Evolutionary conservation across 2,888 invertebrate species (phyloP).

Genomic region (Pachliopta kotzebuea): DNA sequence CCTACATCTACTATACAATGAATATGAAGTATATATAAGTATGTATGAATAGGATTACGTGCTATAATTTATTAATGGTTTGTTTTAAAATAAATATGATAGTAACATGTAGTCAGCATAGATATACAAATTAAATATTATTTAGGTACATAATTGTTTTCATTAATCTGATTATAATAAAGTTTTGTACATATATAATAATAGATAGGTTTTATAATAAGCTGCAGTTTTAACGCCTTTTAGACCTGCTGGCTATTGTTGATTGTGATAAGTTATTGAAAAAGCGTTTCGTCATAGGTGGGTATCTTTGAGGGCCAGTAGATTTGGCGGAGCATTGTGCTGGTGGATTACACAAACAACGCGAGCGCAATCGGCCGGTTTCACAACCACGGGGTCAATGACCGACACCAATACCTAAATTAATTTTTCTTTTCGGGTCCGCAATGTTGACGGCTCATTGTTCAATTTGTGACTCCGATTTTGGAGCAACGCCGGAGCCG

Average conservation of each 20-base stretch:
- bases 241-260: constrained; percentile 33
- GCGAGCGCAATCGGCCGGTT: constrained; percentile 74
- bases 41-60: no score
- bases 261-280: constrained; percentile 42
- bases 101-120: no score
- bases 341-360: constrained; percentile 74
- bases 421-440: constrained; percentile 75
- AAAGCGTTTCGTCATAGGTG: constrained; percentile 62
- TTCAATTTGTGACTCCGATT: constrained; percentile 68
- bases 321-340: constrained; percentile 69
- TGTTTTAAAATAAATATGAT: no score
- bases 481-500: constrained; percentile 45
- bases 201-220: neutral
- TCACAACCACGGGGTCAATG: constrained; percentile 75
- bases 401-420: constrained; percentile 80
- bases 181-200: no score
- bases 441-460: constrained; percentile 64
- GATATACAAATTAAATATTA: no score
- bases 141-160: neutral
- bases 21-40: no score
- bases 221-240: neutral
- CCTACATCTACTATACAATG: no score
- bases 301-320: constrained; percentile 67
- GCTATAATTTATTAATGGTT: no score
- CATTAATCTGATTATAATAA: neutral